phyloP scores from a whole-genome alignment of 1,140 invertebrate species.

The Anagrus nilaparvatae region DNA sequence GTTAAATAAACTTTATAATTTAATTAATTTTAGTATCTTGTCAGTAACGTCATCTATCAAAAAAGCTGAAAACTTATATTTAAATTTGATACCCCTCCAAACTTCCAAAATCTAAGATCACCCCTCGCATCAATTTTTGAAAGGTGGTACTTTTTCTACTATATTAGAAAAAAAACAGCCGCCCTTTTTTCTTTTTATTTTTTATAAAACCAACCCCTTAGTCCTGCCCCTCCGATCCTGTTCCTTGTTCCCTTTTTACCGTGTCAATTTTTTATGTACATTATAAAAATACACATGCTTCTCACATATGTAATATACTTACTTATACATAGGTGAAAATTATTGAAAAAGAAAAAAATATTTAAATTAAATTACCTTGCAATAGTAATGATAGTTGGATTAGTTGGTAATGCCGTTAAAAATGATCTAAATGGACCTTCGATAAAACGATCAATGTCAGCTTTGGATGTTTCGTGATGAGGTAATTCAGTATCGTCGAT shows the following conservation, averaged over 20 bases:
- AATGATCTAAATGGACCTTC: constrained; percentile 46
- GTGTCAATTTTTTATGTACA: no score
- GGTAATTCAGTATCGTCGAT: constrained; percentile 71
- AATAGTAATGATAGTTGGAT: constrained; percentile 67
- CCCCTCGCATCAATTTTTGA: constrained; percentile 18
- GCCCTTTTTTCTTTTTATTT: no score
- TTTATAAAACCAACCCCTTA: constrained; percentile 23
- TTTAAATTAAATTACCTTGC: constrained; percentile 42
- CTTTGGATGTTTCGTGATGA: constrained; percentile 62
- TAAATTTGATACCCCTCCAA: constrained; percentile 31
- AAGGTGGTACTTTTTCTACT: constrained; percentile 37
- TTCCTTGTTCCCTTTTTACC: constrained; percentile 16
- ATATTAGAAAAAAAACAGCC: constrained; percentile 23
- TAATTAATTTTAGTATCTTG: background rate
- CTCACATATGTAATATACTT: no score
- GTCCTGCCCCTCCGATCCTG: constrained; percentile 19
- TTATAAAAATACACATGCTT: no score
- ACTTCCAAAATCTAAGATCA: no score
- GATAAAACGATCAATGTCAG: constrained; percentile 57
- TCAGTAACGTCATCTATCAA: constrained; percentile 29
- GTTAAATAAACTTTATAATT: no score
- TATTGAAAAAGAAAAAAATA: constrained; percentile 4
- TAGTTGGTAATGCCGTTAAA: constrained; percentile 48
- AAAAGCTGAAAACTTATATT: constrained; percentile 22
- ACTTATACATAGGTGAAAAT: background rate